Conservation (phyloP, 2,797 vertebrate species). For the Enteromius unitaeniatus region DNA sequence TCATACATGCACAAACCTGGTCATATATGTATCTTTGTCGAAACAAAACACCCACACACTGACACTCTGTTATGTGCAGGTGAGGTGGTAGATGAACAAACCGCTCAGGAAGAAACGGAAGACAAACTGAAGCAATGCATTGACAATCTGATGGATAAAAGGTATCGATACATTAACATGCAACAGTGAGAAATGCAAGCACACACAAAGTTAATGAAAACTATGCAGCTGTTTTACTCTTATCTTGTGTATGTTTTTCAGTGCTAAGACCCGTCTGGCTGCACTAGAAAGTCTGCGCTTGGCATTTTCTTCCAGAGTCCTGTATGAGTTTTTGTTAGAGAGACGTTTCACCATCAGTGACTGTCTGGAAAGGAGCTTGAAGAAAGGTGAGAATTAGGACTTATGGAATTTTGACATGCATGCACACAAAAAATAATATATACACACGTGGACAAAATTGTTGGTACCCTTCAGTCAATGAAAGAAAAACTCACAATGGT, state of each 20-base stretch:
- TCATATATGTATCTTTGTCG: not conserved
- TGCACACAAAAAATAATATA: no score
- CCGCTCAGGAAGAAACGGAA: conserved; percentile 88
- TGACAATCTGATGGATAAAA: conserved; percentile 91
- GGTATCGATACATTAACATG: conserved; percentile 69
- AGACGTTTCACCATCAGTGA: conserved; percentile 86
- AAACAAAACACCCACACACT: not conserved
- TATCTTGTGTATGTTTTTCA: conserved; percentile 27
- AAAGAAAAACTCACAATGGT: no score
- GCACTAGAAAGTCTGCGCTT: conserved; percentile 86
- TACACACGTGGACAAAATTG: no score
- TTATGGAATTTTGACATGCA: no score
- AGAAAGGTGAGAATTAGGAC: conserved; percentile 71
- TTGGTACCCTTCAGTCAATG: no score
- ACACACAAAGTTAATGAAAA: not conserved
- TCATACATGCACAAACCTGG: not conserved
- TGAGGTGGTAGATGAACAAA: conserved; percentile 83
- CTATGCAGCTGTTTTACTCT: not conserved
- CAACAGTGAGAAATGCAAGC: not conserved
- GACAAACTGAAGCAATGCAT: conserved; percentile 93
- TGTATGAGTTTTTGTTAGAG: conserved; percentile 87
- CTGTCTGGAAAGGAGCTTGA: conserved; percentile 88
- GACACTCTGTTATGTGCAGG: conserved; percentile 68
- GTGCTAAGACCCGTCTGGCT: conserved; percentile 82
- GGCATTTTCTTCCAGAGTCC: conserved; percentile 84